Conservation (phyloP, 2,888 invertebrate genomes). For the Dugesia japonica region DNA sequence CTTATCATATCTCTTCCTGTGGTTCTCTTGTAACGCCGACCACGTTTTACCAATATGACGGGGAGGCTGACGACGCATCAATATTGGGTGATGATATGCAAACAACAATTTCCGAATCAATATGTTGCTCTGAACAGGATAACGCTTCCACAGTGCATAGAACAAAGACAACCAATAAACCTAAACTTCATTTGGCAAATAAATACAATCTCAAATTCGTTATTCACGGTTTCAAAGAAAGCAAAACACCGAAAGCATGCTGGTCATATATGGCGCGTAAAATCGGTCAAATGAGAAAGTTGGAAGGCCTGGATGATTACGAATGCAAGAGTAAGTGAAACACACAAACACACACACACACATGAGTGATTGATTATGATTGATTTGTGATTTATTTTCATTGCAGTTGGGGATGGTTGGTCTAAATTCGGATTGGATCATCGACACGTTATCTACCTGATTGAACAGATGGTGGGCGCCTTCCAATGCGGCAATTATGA, state of each 20-base stretch:
- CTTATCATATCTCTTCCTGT: background rate
- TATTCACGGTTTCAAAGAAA: background rate
- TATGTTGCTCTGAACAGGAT: background rate
- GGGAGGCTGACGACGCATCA: background rate
- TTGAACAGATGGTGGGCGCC: conserved; percentile 28
- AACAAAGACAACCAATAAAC: too few species aligned
- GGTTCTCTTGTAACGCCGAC: background rate
- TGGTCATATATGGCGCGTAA: background rate
- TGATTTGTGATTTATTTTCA: too few species aligned
- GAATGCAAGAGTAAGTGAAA: background rate
- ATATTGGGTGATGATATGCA: background rate
- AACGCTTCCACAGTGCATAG: too few species aligned
- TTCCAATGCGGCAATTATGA: background rate
- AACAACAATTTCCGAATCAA: background rate
- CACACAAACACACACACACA: background rate
- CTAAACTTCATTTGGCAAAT: background rate
- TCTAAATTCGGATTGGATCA: conserved; percentile 31
- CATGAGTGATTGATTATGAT: too few species aligned
- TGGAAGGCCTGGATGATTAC: background rate
- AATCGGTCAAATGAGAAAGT: background rate
- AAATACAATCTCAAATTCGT: background rate
- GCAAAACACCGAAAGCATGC: background rate
- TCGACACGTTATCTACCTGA: conserved; percentile 22
- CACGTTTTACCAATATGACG: background rate
- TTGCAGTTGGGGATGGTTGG: conserved; percentile 26